A percentile compares a stretch with the other conserved stretches of the same genome.
Evolutionary conservation across 2,888 invertebrate species (phyloP).

Genomic region (Drosophila barbarae): DNA sequence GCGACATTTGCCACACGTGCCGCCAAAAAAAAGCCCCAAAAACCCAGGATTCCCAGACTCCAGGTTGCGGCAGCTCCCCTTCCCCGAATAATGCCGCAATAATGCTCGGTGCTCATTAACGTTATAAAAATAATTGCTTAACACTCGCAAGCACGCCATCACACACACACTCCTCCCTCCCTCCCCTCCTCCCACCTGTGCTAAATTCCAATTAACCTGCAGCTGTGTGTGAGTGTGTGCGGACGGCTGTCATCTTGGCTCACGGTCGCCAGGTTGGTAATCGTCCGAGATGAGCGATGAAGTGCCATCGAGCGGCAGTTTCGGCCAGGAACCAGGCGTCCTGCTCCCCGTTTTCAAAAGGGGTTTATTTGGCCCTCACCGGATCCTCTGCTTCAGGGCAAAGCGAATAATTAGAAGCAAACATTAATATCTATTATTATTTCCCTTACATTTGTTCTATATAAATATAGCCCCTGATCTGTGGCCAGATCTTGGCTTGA

Average conservation of each 20-base stretch:
- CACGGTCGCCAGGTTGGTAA: slow-evolving; percentile 61
- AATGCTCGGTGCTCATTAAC: slow-evolving; percentile 72
- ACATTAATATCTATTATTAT: neutral
- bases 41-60: neutral
- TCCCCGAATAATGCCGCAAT: slow-evolving; percentile 48
- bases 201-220: slow-evolving; percentile 73
- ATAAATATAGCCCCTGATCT: neutral
- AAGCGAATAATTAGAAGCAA: neutral
- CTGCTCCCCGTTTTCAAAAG: too few relatives aligned
- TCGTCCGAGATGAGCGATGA: slow-evolving; percentile 65
- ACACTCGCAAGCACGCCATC: slow-evolving; percentile 47
- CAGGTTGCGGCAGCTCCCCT: neutral
- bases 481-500: neutral
- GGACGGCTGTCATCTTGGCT: slow-evolving; percentile 15
- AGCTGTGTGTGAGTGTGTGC: slow-evolving; percentile 20
- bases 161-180: slow-evolving; percentile 1
- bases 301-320: slow-evolving; percentile 11
- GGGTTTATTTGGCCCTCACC: neutral
- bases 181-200: slow-evolving; percentile 44
- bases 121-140: slow-evolving; percentile 72
- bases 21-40: slow-evolving; percentile 6
- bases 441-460: neutral
- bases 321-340: neutral
- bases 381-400: neutral
- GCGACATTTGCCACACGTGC: slow-evolving; percentile 38